A percentile compares a stretch with the other conserved stretches of the same genome.
phyloP scores from a whole-genome alignment of 2,888 invertebrate species.

The Phorcus lineatus region DNA sequence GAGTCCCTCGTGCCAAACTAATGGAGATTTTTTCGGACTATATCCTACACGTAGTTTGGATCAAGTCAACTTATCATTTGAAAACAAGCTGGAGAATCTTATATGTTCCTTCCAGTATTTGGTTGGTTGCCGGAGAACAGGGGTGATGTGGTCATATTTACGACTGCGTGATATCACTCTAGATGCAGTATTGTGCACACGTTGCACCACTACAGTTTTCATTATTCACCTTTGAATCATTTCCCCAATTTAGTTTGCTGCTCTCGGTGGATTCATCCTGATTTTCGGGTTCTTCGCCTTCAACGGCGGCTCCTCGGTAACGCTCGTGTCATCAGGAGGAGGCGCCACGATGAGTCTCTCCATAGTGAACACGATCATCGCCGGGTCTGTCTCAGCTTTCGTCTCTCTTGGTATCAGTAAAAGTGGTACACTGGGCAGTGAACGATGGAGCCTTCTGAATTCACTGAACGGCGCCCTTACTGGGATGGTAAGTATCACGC shows the following conservation, averaged over 20 bases:
- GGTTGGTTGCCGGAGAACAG: too few relatives aligned
- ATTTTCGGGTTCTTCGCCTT: conserved; percentile 79
- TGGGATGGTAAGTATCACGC: conserved; percentile 73
- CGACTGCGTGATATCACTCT: too few relatives aligned
- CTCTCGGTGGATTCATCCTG: conserved; percentile 78
- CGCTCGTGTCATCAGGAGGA: conserved; percentile 75
- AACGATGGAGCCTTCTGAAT: conserved; percentile 53
- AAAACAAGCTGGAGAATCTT: too few relatives aligned
- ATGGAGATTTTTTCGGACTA: too few relatives aligned
- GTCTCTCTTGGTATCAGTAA: conserved; percentile 73
- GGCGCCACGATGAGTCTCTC: conserved; percentile 75
- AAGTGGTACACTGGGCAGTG: neutral
- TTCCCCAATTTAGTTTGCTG: conserved; percentile 74
- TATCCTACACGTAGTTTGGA: too few relatives aligned
- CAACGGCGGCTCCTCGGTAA: conserved; percentile 78
- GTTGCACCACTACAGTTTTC: too few relatives aligned
- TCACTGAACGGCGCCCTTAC: conserved; percentile 78
- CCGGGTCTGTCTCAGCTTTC: conserved; percentile 77
- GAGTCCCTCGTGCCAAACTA: too few relatives aligned
- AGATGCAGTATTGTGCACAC: too few relatives aligned
- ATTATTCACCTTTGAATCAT: neutral
- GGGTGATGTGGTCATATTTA: too few relatives aligned
- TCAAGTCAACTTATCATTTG: too few relatives aligned
- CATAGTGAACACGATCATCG: conserved; percentile 78
- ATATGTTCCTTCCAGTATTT: too few relatives aligned